phyloP scores from a whole-genome alignment of 2,888 invertebrate species.

The Phaonia tiefii region DNA sequence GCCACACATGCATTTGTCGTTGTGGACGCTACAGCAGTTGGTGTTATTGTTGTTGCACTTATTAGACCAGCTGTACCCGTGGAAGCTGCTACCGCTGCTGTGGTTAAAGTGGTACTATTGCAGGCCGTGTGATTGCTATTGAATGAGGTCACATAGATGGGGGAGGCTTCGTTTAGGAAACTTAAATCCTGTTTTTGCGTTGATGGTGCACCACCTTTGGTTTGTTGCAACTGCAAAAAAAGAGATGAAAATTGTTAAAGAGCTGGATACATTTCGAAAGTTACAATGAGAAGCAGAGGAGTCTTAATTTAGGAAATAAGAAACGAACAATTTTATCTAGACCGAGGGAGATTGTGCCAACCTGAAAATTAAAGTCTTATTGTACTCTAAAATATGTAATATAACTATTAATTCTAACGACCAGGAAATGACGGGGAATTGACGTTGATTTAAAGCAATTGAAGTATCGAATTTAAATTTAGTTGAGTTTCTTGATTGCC shows the following conservation, averaged over 20 bases:
- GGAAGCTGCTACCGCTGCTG: conserved; percentile 77
- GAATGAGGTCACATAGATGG: conserved; percentile 91
- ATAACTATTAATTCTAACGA: too few relatives aligned
- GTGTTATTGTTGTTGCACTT: conserved; percentile 70
- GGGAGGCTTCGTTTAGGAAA: conserved; percentile 90
- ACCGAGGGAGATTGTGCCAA: too few relatives aligned
- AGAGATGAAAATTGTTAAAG: conserved; percentile 1
- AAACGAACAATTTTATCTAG: too few relatives aligned
- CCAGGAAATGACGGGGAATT: too few relatives aligned
- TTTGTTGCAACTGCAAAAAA: conserved; percentile 74
- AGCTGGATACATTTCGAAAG: too few relatives aligned
- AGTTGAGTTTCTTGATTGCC: too few relatives aligned
- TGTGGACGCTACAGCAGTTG: conserved; percentile 69
- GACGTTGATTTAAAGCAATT: too few relatives aligned
- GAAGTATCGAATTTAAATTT: too few relatives aligned
- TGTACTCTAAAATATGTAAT: too few relatives aligned
- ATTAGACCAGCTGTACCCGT: conserved; percentile 70
- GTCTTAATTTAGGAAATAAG: too few relatives aligned
- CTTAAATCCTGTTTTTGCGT: conserved; percentile 84
- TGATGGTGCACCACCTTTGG: conserved; percentile 80
- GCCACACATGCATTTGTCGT: conserved; percentile 67
- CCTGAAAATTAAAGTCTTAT: too few relatives aligned
- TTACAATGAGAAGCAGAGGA: too few relatives aligned
- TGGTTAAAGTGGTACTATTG: conserved; percentile 82
- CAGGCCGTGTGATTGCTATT: conserved; percentile 82